Percentiles rank a stretch among this genome's conserved stretches.
These are phyloP conservation scores for Coreius guichenoti DNA, from an alignment of 2,797 vertebrate species.

Conservation along the genomic window DNA sequence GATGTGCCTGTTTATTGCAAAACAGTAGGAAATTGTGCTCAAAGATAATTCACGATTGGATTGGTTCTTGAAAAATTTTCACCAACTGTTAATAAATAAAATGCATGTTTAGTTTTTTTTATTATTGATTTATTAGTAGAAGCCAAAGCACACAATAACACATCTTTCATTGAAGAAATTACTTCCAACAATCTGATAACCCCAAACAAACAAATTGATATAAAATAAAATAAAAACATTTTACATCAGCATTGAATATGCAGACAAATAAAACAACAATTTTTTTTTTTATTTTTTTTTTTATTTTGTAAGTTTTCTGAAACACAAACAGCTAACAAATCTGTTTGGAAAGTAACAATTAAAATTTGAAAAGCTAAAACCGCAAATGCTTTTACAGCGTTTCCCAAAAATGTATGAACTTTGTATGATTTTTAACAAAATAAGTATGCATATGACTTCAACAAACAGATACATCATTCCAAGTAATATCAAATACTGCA, in stretches of 20 bases:
- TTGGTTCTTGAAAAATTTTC: background rate
- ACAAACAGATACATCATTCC: background rate
- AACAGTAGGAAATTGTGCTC: background rate
- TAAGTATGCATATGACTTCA: background rate
- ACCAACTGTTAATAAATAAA: conserved; percentile 12
- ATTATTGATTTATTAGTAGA: background rate
- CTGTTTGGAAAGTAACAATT: background rate
- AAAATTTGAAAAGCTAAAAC: background rate
- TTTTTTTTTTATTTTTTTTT: too few relatives aligned
- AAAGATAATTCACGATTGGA: background rate
- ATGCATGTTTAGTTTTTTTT: background rate
- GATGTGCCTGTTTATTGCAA: background rate
- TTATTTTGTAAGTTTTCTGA: background rate
- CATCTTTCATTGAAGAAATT: background rate
- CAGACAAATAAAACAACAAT: background rate
- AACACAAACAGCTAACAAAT: background rate
- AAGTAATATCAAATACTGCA: conserved; percentile 28
- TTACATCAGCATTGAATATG: background rate
- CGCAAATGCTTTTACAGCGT: background rate
- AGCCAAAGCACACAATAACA: conserved; percentile 10
- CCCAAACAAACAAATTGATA: too few relatives aligned
- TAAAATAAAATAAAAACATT: background rate
- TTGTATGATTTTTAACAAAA: conserved; percentile 1
- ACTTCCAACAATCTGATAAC: background rate
- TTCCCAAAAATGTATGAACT: background rate